phyloP scores from a whole-genome alignment of 1,140 invertebrate genomes.

The Heliothis virescens region DNA sequence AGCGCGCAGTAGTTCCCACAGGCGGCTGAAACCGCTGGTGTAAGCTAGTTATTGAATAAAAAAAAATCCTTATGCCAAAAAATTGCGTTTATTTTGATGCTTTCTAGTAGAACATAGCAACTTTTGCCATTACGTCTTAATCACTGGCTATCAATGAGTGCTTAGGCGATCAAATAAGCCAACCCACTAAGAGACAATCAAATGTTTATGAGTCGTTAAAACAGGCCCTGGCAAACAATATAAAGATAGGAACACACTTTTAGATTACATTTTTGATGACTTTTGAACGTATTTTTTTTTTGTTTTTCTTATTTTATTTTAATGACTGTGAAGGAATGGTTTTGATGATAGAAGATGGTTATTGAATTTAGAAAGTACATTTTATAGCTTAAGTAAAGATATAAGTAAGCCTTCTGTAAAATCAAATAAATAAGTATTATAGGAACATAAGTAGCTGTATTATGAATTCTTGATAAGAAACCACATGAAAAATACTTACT shows the following conservation, averaged over 20 bases:
- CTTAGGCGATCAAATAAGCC: constrained; percentile 38
- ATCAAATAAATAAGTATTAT: too few species aligned
- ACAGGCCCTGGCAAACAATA: constrained; percentile 19
- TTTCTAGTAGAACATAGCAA: constrained; percentile 20
- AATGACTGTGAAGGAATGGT: too few species aligned
- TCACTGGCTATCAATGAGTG: constrained; percentile 41
- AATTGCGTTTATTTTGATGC: constrained; percentile 6
- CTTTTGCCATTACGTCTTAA: constrained; percentile 43
- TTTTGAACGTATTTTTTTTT: constrained; percentile 1
- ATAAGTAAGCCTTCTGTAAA: too few species aligned
- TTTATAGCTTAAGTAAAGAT: too few species aligned
- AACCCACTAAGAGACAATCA: constrained; percentile 44
- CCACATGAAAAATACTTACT: too few species aligned
- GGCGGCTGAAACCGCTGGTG: too few species aligned
- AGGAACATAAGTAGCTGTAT: too few species aligned
- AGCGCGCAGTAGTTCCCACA: too few species aligned
- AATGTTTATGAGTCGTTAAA: constrained; percentile 47
- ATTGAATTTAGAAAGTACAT: too few species aligned
- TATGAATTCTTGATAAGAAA: too few species aligned
- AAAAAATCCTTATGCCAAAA: not conserved
- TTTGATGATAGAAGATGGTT: too few species aligned
- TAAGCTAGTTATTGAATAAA: too few species aligned
- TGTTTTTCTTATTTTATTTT: not conserved
- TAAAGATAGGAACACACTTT: constrained; percentile 36
- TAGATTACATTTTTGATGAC: not conserved